Percentiles rank a stretch among this genome's conserved stretches.
These are phyloP conservation scores for Macrotis lagotis DNA, from an alignment of 2,113 vertebrate genomes.

Conservation along the genomic window DNA sequence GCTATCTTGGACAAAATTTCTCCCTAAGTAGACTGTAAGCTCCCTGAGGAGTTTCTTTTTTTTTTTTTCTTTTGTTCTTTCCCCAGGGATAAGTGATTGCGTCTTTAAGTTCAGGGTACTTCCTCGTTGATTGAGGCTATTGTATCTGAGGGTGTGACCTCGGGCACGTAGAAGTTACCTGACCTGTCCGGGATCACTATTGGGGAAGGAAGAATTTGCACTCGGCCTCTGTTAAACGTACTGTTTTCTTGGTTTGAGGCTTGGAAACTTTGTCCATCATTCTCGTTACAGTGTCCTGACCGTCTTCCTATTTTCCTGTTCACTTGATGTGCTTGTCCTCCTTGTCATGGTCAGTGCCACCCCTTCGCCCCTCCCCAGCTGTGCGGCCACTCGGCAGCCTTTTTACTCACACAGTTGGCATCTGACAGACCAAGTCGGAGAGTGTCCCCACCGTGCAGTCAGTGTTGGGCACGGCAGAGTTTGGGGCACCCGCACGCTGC, in stretches of 20 bases:
- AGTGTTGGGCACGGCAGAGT: no score
- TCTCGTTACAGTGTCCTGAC: not conserved
- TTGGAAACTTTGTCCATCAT: not conserved
- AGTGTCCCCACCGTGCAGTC: no score
- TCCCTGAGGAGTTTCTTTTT: not conserved
- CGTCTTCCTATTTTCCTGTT: not conserved
- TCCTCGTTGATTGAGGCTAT: not conserved
- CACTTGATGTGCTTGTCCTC: not conserved
- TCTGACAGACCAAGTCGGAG: no score
- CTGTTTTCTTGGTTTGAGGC: not conserved
- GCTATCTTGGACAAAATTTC: not conserved
- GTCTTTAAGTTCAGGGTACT: not conserved
- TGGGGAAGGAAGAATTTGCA: not conserved
- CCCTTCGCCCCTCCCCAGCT: no score
- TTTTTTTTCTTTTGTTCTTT: not conserved
- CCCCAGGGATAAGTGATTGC: not conserved
- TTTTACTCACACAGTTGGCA: no score
- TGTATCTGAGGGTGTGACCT: not conserved
- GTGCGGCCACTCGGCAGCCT: no score
- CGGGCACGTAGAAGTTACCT: not conserved
- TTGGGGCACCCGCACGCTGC: no score
- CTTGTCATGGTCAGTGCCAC: not conserved
- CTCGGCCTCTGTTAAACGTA: not conserved
- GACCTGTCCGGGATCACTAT: not conserved
- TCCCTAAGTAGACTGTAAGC: not conserved